Evolutionary conservation across 2,113 vertebrate genomes (phyloP), one percentile per base, ranked within the genome.

Genomic region (Suncus etruscus): DNA sequence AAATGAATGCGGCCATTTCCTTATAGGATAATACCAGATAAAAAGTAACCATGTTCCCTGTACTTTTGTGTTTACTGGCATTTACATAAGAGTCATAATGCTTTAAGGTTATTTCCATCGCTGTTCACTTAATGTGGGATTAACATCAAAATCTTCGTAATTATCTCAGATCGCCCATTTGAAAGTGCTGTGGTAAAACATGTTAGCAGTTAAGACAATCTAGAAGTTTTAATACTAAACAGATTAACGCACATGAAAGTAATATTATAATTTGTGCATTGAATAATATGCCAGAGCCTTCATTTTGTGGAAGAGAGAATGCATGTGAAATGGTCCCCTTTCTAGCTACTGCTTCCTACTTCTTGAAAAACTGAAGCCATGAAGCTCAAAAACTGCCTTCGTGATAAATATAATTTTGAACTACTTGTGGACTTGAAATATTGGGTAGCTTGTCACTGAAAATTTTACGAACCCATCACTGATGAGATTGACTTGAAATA

Each of bases 141-240:
- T 96, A 94, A 69, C 92, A 95, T 96, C 95, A 96, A 92, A 90
- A 94, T 96, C 93, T 91, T 94, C 54, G 4, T 96, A 96, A 96
- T 96, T 95, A 91, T 93, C 84, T 95, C 81, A 89, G 95, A 97
- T 91, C 93, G 81, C 61, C 69, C 68, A 92, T 83, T 94, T 91
- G 87, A 89, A 95, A 95, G 66, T 84, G 39, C 66, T 29, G 20
- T 80, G 70, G 89, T 31, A 91, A 93, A 94, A 83, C 77, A 92
- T 77, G 83, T 83, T 89, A 85, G 92, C 88, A 51, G 70, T 95
- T 95, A 93, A 87, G 61, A 91, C 81, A 87, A 47, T n/a, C 76
- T 22, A 86, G 45, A 77, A 84, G 76, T 87, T 92, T 90, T 95
- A 94, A 95, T 95, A 92, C 45, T 72, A 87, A 68, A 89, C 4